Conservation (phyloP, 1,140 invertebrate species). For the Pachyrhynchus sulphureomaculatus region DNA sequence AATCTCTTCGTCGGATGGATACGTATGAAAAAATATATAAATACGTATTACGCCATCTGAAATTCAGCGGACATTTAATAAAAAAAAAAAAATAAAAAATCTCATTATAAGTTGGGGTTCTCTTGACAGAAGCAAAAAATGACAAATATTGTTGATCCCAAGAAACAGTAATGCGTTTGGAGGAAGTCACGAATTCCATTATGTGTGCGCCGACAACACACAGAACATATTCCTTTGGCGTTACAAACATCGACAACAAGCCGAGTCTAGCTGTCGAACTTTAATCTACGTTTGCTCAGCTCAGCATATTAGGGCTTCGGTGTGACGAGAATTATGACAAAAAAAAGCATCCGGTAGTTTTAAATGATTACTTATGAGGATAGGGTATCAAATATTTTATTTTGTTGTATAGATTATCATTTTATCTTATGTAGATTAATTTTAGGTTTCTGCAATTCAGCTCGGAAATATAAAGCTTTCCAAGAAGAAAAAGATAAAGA, state of each 20-base stretch:
- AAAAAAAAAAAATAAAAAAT: neutral
- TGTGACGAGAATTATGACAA: neutral
- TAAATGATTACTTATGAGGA: too few relatives aligned
- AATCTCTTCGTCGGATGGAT: too few relatives aligned
- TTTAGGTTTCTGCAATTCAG: too few relatives aligned
- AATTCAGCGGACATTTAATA: too few relatives aligned
- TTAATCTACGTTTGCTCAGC: neutral
- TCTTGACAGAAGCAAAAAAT: neutral
- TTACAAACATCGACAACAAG: neutral
- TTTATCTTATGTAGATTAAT: too few relatives aligned
- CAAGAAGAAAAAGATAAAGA: too few relatives aligned
- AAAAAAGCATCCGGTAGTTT: too few relatives aligned
- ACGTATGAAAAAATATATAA: too few relatives aligned
- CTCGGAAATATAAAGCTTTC: too few relatives aligned
- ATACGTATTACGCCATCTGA: too few relatives aligned
- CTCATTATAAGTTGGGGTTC: constrained; percentile 1
- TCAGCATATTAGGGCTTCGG: neutral
- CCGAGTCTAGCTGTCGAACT: neutral
- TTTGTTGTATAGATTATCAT: too few relatives aligned
- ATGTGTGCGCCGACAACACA: constrained; percentile 1
- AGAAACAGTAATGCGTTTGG: constrained; percentile 1
- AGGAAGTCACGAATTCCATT: constrained; percentile 5
- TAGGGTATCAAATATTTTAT: too few relatives aligned
- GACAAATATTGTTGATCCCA: constrained; percentile 1
- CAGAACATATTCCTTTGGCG: neutral